phyloP scores from a whole-genome alignment of 2,113 vertebrate genomes.

The Carettochelys insculpta region DNA sequence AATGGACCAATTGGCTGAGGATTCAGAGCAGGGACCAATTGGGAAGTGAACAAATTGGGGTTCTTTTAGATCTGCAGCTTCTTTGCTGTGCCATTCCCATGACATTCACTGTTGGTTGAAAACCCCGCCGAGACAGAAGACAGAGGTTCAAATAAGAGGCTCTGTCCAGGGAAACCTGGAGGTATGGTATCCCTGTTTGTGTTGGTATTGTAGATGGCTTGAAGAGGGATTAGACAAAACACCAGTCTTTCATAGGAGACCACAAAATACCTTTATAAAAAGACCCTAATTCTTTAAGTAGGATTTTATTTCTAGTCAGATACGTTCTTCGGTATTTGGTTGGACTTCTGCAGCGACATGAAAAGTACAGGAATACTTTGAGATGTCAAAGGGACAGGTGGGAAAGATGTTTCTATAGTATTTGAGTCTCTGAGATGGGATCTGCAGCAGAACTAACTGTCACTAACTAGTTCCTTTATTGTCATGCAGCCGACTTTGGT shows the following conservation, averaged over 20 bases:
- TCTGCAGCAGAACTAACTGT: neutral
- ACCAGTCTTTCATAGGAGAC: neutral
- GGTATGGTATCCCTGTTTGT: too few species aligned
- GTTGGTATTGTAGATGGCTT: neutral
- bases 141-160: too few species aligned
- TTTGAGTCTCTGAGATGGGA: neutral
- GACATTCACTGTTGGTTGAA: too few species aligned
- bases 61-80: too few species aligned
- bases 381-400: neutral
- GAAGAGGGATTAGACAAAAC: slow-evolving; percentile 11
- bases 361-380: neutral
- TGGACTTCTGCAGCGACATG: neutral
- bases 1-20: too few species aligned
- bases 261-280: neutral
- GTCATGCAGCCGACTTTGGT: slow-evolving; percentile 91
- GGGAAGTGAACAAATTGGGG: too few species aligned
- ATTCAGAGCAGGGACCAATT: too few species aligned
- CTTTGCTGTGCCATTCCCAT: too few species aligned
- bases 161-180: too few species aligned
- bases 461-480: slow-evolving; percentile 22
- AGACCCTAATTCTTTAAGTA: neutral
- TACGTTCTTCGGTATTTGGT: neutral
- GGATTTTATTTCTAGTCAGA: neutral
- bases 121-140: too few species aligned
- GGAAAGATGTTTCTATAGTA: neutral